Conservation (phyloP, 2,888 invertebrate species). For the Neoaliturus tenellus region DNA sequence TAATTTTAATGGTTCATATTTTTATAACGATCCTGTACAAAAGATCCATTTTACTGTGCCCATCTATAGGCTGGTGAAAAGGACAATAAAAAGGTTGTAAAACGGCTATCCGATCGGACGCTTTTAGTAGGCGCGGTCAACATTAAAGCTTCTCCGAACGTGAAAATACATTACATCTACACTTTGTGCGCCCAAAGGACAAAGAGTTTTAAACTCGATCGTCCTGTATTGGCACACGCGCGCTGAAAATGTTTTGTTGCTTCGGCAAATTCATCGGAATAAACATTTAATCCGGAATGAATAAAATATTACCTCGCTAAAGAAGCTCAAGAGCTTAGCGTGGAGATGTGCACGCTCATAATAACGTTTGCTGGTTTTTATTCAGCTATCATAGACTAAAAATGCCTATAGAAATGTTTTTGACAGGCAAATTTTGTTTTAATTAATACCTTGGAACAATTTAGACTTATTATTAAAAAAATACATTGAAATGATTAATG, state of each 20-base stretch:
- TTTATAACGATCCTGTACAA: background rate
- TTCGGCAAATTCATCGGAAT: background rate
- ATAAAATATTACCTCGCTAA: slow-evolving; percentile 18
- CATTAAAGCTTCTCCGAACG: slow-evolving; percentile 16
- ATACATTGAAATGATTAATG: too few species aligned
- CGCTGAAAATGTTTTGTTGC: background rate
- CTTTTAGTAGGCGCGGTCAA: slow-evolving; percentile 33
- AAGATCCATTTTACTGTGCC: background rate
- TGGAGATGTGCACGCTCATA: background rate
- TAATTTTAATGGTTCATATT: background rate
- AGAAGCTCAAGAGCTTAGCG: slow-evolving; percentile 22
- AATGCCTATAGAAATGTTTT: too few species aligned
- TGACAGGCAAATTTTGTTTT: too few species aligned
- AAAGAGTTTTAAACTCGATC: slow-evolving; percentile 1
- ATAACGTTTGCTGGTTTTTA: background rate
- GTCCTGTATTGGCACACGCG: background rate
- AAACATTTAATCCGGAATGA: slow-evolving; percentile 23
- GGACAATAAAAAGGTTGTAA: slow-evolving; percentile 25
- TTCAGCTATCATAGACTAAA: too few species aligned
- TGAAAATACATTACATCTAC: slow-evolving; percentile 30
- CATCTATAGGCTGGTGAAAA: slow-evolving; percentile 15
- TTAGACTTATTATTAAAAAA: too few species aligned
- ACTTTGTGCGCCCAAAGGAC: slow-evolving; percentile 9
- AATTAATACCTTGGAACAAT: too few species aligned
- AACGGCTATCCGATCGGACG: slow-evolving; percentile 12